Evolutionary conservation across 1,140 invertebrate genomes (phyloP).

Genomic region (Physella acuta): DNA sequence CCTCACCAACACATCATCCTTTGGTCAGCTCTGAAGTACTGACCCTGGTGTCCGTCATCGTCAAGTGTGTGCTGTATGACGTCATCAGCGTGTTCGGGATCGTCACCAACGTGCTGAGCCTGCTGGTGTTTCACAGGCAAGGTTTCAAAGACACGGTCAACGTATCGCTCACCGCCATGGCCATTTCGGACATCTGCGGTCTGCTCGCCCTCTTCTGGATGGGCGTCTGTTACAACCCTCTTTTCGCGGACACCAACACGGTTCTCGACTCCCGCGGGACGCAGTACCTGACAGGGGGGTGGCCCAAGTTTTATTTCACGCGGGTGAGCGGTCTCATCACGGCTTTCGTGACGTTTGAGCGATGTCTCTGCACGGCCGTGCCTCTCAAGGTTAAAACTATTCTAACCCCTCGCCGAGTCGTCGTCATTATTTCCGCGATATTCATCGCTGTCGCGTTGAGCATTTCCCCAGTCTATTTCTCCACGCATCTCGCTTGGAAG

Average conservation of each 20-base stretch:
- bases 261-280: neutral
- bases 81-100: neutral
- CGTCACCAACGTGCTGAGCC: neutral
- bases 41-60: neutral
- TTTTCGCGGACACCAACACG: neutral
- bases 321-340: slow-evolving; percentile 1
- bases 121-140: neutral
- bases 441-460: neutral
- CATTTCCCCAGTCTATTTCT: neutral
- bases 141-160: neutral
- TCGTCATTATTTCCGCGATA: neutral
- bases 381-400: neutral
- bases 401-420: neutral
- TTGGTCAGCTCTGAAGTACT: neutral
- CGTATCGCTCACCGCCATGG: neutral
- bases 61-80: neutral
- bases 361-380: slow-evolving; percentile 4
- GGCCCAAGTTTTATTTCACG: neutral
- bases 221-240: neutral
- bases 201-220: neutral
- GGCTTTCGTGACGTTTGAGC: slow-evolving; percentile 5
- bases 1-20: neutral
- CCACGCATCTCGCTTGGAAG: neutral
- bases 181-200: neutral
- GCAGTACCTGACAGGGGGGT: neutral